Base-by-base conservation (phyloP, 2,888 invertebrate species). In the Panzeria rudis region DNA sequence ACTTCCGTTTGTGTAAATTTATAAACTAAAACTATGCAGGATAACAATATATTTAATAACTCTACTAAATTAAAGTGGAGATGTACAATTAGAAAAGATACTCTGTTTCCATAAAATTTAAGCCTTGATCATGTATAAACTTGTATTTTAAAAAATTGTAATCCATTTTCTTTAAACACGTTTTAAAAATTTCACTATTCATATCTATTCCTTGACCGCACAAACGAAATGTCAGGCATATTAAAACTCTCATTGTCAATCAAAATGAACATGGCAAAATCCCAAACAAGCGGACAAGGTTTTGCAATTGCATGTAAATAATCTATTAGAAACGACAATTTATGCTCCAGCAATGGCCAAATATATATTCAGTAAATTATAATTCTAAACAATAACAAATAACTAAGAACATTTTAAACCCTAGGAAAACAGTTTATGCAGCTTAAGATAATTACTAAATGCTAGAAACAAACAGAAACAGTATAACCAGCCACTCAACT, bases 371-470 rank as follows among this genome's bases (percentile, higher is more conserved):
- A 35, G 32, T 52, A 76, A 75, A 69, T 68, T 81, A 69, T 77
- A 73, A 80, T 76, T 44, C 52, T 13, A 59, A 64, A 66, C 52
- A 83, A 83, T 62, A 68, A 73, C 44, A 56, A 72, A 73, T 8
- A 73, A 61, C 29, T 11, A 17, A 64, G 32, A 56, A 59, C 66
- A 59, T 80, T 61, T 76, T 20, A 41, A 62, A 62, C 29, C 38
- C 20, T 8, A 72, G 25, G 20, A 54, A 72, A 72, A 72, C 38
- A 77, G 66, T 17, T 81, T 76, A 52, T 77, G 47, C 61, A 66
- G 64, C 68, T 79, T 76, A 76, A 81, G 54, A 62, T 81, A 76
- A 83, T 75, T 78, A 72, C 32, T 32, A 35, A 76, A 76, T 50
- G 64, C 11, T 52, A 68, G 11, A 52, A 61, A 66, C 64, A 76